Percentiles rank a stretch among this genome's conserved stretches.
phyloP scores from a whole-genome alignment of 2,113 vertebrate species.

The Coptodon rendalli region DNA sequence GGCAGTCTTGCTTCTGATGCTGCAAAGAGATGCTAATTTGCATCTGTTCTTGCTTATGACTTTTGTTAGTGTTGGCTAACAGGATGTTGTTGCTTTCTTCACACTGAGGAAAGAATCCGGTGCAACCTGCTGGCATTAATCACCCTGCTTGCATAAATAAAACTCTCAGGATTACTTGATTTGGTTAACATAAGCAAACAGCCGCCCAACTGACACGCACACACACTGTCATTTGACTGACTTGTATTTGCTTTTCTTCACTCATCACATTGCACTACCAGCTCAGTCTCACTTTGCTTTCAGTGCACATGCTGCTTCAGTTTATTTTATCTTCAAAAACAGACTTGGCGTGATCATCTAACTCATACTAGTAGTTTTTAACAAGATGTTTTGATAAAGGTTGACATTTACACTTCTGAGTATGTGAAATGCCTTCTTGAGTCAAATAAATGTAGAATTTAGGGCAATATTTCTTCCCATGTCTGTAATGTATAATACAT shows the following conservation, averaged over 20 bases:
- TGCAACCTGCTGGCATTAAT: background rate
- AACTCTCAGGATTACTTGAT: background rate
- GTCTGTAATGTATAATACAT: background rate
- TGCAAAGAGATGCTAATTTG: slow-evolving; percentile 14
- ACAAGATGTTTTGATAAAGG: background rate
- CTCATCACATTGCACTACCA: background rate
- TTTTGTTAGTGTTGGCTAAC: background rate
- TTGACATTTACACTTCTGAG: background rate
- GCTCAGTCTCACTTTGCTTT: background rate
- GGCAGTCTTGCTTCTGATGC: background rate
- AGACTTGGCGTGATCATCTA: background rate
- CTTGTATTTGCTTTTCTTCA: background rate
- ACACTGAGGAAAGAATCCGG: background rate
- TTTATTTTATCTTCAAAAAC: background rate
- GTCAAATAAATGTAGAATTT: background rate
- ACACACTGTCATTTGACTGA: background rate
- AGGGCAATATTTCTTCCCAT: background rate
- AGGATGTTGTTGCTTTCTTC: background rate
- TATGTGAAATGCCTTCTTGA: background rate
- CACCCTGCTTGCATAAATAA: slow-evolving; percentile 47
- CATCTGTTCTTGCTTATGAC: background rate
- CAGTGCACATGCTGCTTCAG: background rate
- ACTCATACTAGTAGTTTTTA: background rate
- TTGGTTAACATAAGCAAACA: background rate
- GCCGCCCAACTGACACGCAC: background rate